Base-by-base conservation (phyloP, 2,888 invertebrate species). In the Torymus auratus region DNA sequence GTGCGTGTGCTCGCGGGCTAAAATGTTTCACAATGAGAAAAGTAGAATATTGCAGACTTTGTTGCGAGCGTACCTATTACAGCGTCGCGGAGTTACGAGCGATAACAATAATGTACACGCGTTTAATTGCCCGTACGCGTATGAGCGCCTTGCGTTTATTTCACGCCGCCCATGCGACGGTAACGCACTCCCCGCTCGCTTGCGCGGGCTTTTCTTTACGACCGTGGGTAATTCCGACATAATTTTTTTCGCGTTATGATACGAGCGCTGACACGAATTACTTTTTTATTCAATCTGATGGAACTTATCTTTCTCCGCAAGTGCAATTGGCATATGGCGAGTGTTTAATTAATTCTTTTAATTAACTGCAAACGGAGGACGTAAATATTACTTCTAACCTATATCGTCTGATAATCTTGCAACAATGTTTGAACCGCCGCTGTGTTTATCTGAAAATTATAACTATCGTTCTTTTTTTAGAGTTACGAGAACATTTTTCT, bases 101-200 rank as follows among this genome's bases (percentile, higher is more conserved):
- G 84, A 84, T 84, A 84, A 84, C 84, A 84, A 82, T 82, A 82
- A 82, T 78, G 81, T 82, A 82, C 82, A 72, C 67, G 80, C 82
- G 74, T 83, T 84, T 84, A 83, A 84, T 84, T 84, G 83, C 83
- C 82, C 79, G 78, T 83, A 80, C 84, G 81, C 78, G 80, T 83
- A 84, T 81, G 81, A 70, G 79, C 81, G 82, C 80, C 83, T 83
- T 82, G 82, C 78, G 79, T 81, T 83, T 83, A 81, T 82, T 84
- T 78, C 79, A 79, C 82, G 78, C 79, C 83, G 78, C 78, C 82
- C 81, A 79, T 82, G 80, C 81, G 75, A 76, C 64, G 53, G 64
- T 56, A 58, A 64, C 67, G 55, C 17, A 71, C 78, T 68, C 70
- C 70, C 62, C 64, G n/a, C 41, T 41, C 41, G 41, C 41, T 7